These are phyloP conservation scores for Merluccius polli DNA, from an alignment of 2,797 vertebrate species.

Conservation along the genomic window DNA sequence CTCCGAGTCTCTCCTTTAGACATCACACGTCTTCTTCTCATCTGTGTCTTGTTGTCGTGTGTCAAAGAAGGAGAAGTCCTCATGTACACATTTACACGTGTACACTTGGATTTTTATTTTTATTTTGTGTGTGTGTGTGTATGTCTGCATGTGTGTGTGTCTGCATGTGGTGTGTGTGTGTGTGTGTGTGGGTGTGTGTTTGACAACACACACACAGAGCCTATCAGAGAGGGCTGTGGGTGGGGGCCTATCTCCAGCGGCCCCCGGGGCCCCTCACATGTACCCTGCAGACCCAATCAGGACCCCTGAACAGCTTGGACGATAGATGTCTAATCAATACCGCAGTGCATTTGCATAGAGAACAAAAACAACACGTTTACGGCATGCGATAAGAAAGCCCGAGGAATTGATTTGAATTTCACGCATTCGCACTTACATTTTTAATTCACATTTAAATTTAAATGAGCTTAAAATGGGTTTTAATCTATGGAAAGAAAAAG, in stretches of 20 bases:
- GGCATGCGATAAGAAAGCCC: neutral
- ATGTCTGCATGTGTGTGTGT: neutral
- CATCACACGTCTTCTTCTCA: too few relatives aligned
- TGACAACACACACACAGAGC: constrained; percentile 35
- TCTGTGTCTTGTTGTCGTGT: too few relatives aligned
- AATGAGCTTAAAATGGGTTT: neutral
- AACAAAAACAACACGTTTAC: constrained; percentile 27
- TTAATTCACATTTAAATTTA: neutral
- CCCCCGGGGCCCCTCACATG: constrained; percentile 15
- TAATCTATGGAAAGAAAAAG: neutral
- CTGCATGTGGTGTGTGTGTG: constrained; percentile 1
- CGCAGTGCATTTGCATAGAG: constrained; percentile 50
- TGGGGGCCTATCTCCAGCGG: constrained; percentile 1
- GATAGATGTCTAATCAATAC: constrained; percentile 64
- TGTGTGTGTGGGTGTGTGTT: constrained; percentile 20
- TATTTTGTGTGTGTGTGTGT: constrained; percentile 5
- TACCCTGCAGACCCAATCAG: constrained; percentile 29
- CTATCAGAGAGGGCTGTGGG: constrained; percentile 45
- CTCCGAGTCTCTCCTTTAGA: neutral
- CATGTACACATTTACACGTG: too few relatives aligned
- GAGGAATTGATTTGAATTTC: constrained; percentile 3
- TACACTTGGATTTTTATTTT: too few relatives aligned
- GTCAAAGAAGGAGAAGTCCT: too few relatives aligned
- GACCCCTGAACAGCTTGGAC: constrained; percentile 50
- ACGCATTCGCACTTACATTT: neutral